Percentiles rank a stretch among this genome's conserved stretches.
Conservation (phyloP, 2,113 vertebrate genomes). For the Hystrix brachyura region DNA sequence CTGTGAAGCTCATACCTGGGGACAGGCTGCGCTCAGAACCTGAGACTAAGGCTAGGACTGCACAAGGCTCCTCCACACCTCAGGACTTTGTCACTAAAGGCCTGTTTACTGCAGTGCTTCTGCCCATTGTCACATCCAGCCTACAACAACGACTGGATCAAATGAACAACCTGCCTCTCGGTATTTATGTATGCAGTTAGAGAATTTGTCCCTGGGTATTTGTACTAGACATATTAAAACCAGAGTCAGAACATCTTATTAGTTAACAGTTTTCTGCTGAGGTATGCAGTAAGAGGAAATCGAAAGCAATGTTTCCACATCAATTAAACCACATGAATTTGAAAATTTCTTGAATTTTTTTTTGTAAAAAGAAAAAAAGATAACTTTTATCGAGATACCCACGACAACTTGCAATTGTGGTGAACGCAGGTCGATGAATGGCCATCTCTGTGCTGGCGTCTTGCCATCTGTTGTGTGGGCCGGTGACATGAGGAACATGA, state of each 20-base stretch:
- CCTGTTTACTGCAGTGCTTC: neutral
- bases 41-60: too few species aligned
- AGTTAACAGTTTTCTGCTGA: neutral
- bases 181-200: neutral
- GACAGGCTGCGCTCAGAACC: neutral
- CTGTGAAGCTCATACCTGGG: neutral
- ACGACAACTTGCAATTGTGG: neutral
- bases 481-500: neutral
- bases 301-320: neutral
- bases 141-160: neutral
- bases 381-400: neutral
- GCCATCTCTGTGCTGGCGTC: neutral
- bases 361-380: neutral
- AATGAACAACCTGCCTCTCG: neutral
- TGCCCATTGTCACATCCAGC: neutral
- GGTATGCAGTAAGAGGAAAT: neutral
- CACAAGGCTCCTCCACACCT: neutral
- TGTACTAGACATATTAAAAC: neutral
- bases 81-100: neutral
- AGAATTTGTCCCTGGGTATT: neutral
- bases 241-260: too few species aligned
- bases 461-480: neutral
- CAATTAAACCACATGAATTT: neutral
- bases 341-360: neutral
- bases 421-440: neutral